Base-by-base conservation (phyloP, 1,140 invertebrate genomes). In the Caenorhabditis brenneri region DNA sequence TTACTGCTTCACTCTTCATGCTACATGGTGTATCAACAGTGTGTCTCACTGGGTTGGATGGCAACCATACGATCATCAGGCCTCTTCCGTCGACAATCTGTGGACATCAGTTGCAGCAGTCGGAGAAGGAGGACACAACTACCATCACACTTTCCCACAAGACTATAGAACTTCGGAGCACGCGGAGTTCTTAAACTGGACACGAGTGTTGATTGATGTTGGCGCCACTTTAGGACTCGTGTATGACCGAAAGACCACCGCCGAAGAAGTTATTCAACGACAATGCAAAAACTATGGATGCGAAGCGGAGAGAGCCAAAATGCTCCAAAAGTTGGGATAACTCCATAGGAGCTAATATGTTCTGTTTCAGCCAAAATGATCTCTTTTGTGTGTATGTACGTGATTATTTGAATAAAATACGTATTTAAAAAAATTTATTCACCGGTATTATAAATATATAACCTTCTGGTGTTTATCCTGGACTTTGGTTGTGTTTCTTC, bases 11-110 rank as follows among this genome's bases (percentile, higher is more conserved):
- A 95, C 94, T 15, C 92, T 99, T 22, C 96, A 99, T 90, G 94
- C 94, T 85, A 98, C 97, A 2, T 99, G 97, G 96, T 92, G 96
- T 49, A 96, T 98, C 0, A 99, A 99, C 91, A 96, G 95, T 83
- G 95, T 95, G 22, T 96, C 96, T 1, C 97, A 98, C 92, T 82
- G 96, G 88, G 96, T 95, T 92, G 97, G 97, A 65, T 93, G 93
- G 83, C 94, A 94, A 88, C 96, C 97, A 0, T 99, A 98, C 90
- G 96, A 98, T 91, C 86, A 88, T 22, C 84, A 86, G 94, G 93
- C 94, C 94, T 91, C 93, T 92, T 93, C 92, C 5, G 88, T 88
- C 6, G 91, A 92, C 82, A 92, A 91, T 82, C 48, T 91, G 3
- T 86, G 80, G 82, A 88, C 88, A 19, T 86, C 82, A 0, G 74